Evolutionary conservation across 1,140 invertebrate genomes (phyloP).

Genomic region (Nasonia giraulti): DNA sequence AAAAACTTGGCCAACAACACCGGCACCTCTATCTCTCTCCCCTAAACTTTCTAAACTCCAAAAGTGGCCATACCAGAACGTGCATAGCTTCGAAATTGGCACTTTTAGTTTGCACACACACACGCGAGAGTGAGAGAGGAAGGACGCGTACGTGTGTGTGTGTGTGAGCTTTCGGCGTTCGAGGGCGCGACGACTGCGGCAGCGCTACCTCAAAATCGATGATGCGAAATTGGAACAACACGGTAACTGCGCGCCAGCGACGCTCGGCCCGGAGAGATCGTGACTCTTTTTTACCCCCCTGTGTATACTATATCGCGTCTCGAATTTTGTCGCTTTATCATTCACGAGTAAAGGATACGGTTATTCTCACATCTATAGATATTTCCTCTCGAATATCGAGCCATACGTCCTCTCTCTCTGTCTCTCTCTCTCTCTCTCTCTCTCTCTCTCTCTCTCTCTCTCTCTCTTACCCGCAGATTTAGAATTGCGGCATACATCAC

Average conservation of each 20-base stretch:
- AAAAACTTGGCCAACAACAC: no score
- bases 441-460: no score
- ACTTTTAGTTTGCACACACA: neutral
- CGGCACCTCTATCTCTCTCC: no score
- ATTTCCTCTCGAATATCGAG: neutral
- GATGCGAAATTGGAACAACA: constrained; percentile 48
- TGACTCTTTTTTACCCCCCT: neutral
- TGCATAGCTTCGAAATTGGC: neutral
- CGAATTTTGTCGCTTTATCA: neutral
- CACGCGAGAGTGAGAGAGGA: neutral
- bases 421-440: no score
- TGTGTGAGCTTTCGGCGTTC: neutral
- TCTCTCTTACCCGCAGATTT: no score
- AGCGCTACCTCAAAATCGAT: constrained; percentile 38
- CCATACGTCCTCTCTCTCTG: no score
- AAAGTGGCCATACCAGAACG: neutral
- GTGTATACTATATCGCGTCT: neutral
- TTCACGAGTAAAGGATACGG: neutral
- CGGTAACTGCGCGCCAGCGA: constrained; percentile 14
- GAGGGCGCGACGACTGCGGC: neutral
- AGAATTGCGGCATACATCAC: neutral
- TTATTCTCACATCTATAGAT: neutral
- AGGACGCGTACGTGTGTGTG: no score
- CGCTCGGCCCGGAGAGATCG: neutral
- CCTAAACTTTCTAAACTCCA: neutral